Evolutionary conservation across 2,797 vertebrate genomes (phyloP).

Genomic region (Lindbergichthys nudifrons): DNA sequence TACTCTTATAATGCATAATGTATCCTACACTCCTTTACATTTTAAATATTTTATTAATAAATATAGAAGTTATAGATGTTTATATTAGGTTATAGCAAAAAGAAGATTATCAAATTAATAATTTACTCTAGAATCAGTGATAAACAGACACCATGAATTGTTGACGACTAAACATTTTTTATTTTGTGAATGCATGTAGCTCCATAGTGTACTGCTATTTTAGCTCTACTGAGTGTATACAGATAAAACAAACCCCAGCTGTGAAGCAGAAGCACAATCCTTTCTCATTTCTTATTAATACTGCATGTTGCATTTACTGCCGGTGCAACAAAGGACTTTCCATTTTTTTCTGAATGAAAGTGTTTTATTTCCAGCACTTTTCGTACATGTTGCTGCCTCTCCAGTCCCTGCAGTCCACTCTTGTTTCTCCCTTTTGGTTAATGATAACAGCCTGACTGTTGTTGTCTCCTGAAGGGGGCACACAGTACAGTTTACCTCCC

Average conservation of each 20-base stretch:
- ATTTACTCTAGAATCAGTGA: too few species aligned
- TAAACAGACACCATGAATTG: too few species aligned
- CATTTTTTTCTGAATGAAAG: conserved; percentile 29
- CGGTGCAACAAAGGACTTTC: conserved; percentile 23
- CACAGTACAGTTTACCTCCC: conserved; percentile 81
- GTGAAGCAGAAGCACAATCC: background rate
- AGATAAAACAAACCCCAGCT: conserved; percentile 6
- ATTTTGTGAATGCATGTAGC: conserved; percentile 11
- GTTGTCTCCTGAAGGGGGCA: conserved; percentile 85
- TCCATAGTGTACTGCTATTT: conserved; percentile 6
- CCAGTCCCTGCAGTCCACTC: conserved; percentile 65
- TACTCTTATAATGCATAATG: background rate
- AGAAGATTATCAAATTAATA: background rate
- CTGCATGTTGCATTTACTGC: background rate
- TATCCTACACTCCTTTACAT: background rate
- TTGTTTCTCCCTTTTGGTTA: conserved; percentile 71
- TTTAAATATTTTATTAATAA: background rate
- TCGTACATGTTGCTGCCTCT: conserved; percentile 60
- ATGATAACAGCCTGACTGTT: conserved; percentile 83
- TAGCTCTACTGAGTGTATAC: background rate
- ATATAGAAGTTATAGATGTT: conserved; percentile 20
- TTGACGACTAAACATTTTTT: too few species aligned
- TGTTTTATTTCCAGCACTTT: conserved; percentile 49
- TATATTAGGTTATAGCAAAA: conserved; percentile 28
- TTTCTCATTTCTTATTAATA: conserved; percentile 8